A percentile compares a stretch with the other conserved stretches of the same genome.
Conservation (phyloP, 2,797 vertebrate genomes). For the Aldrovandia affinis region DNA sequence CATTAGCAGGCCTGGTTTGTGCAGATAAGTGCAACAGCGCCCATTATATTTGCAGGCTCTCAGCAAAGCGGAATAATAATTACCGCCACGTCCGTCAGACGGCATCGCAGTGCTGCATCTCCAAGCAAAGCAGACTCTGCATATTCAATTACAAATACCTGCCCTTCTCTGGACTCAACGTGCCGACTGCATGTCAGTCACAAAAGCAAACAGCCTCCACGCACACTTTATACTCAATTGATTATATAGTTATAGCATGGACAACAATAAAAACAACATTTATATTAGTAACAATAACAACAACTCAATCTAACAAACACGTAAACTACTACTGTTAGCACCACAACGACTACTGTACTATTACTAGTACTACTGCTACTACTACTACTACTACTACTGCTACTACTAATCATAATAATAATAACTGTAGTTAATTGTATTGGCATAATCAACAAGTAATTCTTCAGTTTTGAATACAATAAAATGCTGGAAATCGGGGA, state of each 20-base stretch:
- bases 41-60: conserved; percentile 55
- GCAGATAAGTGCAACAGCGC: conserved; percentile 58
- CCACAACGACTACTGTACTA: neutral
- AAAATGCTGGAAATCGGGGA: too few relatives aligned
- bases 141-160: conserved; percentile 69
- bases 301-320: neutral
- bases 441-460: too few relatives aligned
- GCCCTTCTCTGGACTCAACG: conserved; percentile 39
- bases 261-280: neutral
- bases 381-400: too few relatives aligned
- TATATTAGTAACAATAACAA: neutral
- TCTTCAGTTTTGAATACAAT: too few relatives aligned
- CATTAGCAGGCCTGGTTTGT: conserved; percentile 63
- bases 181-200: neutral
- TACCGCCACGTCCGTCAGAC: conserved; percentile 35
- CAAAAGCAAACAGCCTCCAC: neutral
- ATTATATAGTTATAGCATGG: neutral
- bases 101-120: conserved; percentile 2
- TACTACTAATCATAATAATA: too few relatives aligned
- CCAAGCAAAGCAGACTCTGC: conserved; percentile 27
- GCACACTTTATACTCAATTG: neutral
- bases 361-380: neutral
- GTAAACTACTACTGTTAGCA: neutral
- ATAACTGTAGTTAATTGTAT: too few relatives aligned
- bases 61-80: conserved; percentile 56